Evolutionary conservation across 2,797 vertebrate species (phyloP), one percentile per base, ranked within the genome.

Genomic region (Myripristis murdjan): DNA sequence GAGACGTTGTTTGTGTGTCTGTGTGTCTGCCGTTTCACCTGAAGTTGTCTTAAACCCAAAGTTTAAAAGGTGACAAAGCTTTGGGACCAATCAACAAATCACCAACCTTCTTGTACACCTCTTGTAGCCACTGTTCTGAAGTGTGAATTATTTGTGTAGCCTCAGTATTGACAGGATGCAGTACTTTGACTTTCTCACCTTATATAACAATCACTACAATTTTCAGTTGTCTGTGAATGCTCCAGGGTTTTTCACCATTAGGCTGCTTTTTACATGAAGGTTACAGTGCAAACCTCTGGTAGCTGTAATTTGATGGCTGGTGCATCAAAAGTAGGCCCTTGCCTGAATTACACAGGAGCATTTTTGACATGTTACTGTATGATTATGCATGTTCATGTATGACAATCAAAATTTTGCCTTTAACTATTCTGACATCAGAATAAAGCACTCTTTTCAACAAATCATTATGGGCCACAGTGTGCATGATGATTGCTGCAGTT

Each of bases 241-340:
- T 73, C 48, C 26, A 1, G 20, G 28, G 20, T 67, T n/a, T 51
- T 85, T 76, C 70, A 6, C 37, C 22, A 54, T 44, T 3, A 57
- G 48, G 7, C 43, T 69, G 31, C 85, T 87, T 90, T 83, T 69
- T 82, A 52, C 9, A 82, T 91, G 89, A 91, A 5, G 12, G 51
- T 90, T 75, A 43, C 84, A 81, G 87, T 79, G 57, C 18, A 92
- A 90, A 92, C 78, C 75, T 81, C 56, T 65, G 71, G 75, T 28
- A 43, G 52, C 85, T 90, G 83, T 84, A 72, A 72, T 86, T 68
- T 80, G 88, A 93, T 79, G 60, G 55, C 43, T 33, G 4, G 20
- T 55, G 0, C 53, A 20, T 57, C 41, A 9, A 84, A 87, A 84
- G 79, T 46, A 59, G 35, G 16, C 22, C 48, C 43, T 56, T 48